These are phyloP conservation scores for Hippoglossus hippoglossus DNA, from an alignment of 2,797 vertebrate genomes.

Conservation along the genomic window DNA sequence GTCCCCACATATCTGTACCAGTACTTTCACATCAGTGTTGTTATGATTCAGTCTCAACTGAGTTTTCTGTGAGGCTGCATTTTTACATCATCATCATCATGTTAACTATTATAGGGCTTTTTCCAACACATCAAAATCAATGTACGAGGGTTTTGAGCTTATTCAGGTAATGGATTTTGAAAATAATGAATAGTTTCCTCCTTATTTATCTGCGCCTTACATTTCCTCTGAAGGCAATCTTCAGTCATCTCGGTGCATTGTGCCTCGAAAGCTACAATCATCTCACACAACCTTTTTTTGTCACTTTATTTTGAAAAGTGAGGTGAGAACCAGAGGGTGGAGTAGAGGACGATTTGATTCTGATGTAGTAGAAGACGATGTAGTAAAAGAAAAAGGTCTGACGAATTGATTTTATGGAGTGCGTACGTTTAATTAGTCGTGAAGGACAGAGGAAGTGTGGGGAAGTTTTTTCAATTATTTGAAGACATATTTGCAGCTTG, in stretches of 20 bases:
- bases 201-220: neutral
- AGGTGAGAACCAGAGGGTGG: neutral
- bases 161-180: neutral
- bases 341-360: neutral
- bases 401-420: neutral
- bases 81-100: too few relatives aligned
- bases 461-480: too few relatives aligned
- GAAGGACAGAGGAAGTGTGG: neutral
- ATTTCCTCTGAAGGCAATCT: conserved; percentile 1
- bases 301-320: conserved; percentile 1
- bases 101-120: neutral
- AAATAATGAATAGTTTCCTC: neutral
- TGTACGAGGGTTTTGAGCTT: neutral
- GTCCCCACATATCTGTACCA: neutral
- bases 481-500: too few relatives aligned
- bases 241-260: neutral
- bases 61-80: neutral
- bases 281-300: neutral
- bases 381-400: neutral
- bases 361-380: neutral
- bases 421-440: conserved; percentile 9
- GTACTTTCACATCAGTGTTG: neutral
- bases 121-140: neutral
- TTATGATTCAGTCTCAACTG: neutral
- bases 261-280: neutral